These are phyloP conservation scores for Neosilurus mollespiculum DNA, from an alignment of 2,797 vertebrate genomes.

Conservation along the genomic window DNA sequence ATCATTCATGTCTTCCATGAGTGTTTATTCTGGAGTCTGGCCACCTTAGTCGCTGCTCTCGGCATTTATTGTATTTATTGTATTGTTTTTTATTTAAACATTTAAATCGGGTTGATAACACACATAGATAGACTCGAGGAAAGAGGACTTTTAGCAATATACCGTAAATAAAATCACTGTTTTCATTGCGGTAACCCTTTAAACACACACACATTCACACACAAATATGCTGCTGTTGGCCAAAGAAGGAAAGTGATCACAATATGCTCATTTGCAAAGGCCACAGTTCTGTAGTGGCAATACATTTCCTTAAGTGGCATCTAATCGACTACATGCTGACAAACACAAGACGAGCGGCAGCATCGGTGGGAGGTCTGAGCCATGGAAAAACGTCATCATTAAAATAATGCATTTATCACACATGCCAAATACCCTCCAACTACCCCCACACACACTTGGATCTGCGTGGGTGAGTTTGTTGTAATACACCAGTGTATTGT, in stretches of 20 bases:
- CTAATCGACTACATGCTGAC: conserved; percentile 39
- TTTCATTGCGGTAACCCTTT: too few species aligned
- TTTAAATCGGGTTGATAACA: too few species aligned
- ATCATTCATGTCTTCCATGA: too few species aligned
- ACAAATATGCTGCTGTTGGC: neutral
- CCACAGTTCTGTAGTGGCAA: conserved; percentile 4
- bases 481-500: conserved; percentile 42
- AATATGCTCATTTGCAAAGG: conserved; percentile 11
- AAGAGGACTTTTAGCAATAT: too few species aligned
- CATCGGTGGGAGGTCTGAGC: conserved; percentile 9
- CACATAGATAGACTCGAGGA: too few species aligned
- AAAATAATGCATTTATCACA: conserved; percentile 36
- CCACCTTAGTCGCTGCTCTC: too few species aligned
- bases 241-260: neutral
- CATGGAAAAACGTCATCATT: conserved; percentile 2
- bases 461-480: conserved; percentile 31
- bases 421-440: conserved; percentile 15
- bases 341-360: conserved; percentile 27
- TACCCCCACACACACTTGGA: neutral
- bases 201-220: neutral
- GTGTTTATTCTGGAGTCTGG: too few species aligned
- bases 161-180: too few species aligned
- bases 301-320: conserved; percentile 34
- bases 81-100: too few species aligned
- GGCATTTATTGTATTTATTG: too few species aligned